phyloP scores from a whole-genome alignment of 2,888 invertebrate genomes.

The Ophioninae sp. region DNA sequence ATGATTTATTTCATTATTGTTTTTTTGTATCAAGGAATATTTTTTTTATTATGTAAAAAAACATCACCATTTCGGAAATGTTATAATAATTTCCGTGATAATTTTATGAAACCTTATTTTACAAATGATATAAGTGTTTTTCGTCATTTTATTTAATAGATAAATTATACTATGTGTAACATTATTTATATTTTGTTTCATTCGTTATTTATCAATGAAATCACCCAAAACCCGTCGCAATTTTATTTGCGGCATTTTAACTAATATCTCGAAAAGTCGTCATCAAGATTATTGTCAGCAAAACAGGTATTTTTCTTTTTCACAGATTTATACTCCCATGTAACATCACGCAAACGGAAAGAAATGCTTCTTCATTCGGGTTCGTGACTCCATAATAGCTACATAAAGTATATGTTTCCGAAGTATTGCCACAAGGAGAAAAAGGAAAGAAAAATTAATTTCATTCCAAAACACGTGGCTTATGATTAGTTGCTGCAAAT shows the following conservation, averaged over 20 bases:
- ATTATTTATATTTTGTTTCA: too few species aligned
- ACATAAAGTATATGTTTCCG: not conserved
- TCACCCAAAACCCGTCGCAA: not conserved
- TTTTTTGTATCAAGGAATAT: not conserved
- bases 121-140: not conserved
- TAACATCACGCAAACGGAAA: not conserved
- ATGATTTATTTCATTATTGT: not conserved
- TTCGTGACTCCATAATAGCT: conserved; percentile 5
- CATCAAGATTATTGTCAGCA: not conserved
- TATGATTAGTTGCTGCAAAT: not conserved
- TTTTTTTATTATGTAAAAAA: not conserved
- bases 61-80: not conserved
- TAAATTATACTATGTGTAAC: not conserved
- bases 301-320: not conserved
- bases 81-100: too few species aligned
- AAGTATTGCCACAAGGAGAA: not conserved
- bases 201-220: too few species aligned
- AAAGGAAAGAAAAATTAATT: too few species aligned
- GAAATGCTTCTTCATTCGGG: not conserved
- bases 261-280: not conserved
- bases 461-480: not conserved
- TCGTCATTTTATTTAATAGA: not conserved
- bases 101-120: not conserved
- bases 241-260: not conserved
- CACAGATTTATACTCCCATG: not conserved